Base-by-base conservation (phyloP, 2,888 invertebrate genomes). In the Microplitis manilae region DNA sequence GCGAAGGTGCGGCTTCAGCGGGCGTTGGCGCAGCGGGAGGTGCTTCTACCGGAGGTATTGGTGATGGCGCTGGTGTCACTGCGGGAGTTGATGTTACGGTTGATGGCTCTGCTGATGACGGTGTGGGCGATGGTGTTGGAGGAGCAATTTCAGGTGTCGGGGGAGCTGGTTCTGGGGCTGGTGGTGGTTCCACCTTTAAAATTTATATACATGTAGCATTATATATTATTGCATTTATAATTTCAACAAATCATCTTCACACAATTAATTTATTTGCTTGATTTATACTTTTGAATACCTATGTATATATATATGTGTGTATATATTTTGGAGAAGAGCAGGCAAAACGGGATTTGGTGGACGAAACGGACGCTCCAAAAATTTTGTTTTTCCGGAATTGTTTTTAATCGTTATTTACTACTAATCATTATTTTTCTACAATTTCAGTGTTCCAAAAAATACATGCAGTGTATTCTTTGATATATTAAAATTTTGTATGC, bases 41-140 rank as follows among this genome's bases (percentile, higher is more conserved):
- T 39, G 60, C 86, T 81, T 85, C 86, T 6, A 86, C 84, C n/a
- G 86, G 85, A 75, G 86, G 86, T 30, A 86, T 83, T 15, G 85
- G 82, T 71, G 86, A 76, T 64, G 79, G 77, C 64, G 79, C 76
- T 8, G 78, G 78, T 0, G 78, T 75, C 62, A 71, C 71, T 60
- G 77, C 76, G 13, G 78, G 76, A 13, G 78, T 76, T 50, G 80
- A 77, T n/a, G 71, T 64, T 30, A 72, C 75, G 6, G 84, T 84
- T 15, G 83, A 77, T 50, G 86, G 84, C 76, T 83, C 82, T 8
- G 83, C 81, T 6, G 83, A 83, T 7, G 83, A 82, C 40, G 85
- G 85, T 68, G 84, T 82, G 59, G 86, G 85, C 62, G 85, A 83
- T 7, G 83, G 82, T 5, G 84, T 82, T 72, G 80, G 79, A 38